These are phyloP conservation scores for Thyatira batis DNA, from an alignment of 2,888 invertebrate species.

Conservation along the genomic window DNA sequence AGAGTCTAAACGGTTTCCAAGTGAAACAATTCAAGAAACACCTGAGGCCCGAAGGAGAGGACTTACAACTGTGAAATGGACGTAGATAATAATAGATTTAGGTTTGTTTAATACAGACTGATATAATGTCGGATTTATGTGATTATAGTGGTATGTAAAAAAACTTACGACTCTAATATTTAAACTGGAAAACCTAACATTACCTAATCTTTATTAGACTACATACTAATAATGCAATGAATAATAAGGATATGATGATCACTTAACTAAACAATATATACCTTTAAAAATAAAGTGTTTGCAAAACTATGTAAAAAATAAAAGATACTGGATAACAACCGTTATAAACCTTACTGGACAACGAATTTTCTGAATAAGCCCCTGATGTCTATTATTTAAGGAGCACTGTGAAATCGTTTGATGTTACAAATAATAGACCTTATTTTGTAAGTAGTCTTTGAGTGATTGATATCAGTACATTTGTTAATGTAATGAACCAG, in stretches of 20 bases:
- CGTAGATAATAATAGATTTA: slow-evolving; percentile 34
- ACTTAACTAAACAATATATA: background rate
- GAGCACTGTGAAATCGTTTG: slow-evolving; percentile 13
- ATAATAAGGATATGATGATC: background rate
- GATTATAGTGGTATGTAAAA: background rate
- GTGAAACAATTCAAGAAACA: slow-evolving; percentile 55
- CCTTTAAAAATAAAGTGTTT: background rate
- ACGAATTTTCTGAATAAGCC: slow-evolving; percentile 37
- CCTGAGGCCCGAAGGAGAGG: slow-evolving; percentile 46
- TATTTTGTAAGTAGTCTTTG: background rate
- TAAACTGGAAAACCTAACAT: no score
- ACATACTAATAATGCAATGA: no score
- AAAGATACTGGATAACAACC: background rate
- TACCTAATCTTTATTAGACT: no score
- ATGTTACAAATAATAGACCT: background rate
- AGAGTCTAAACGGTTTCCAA: slow-evolving; percentile 55
- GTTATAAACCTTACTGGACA: slow-evolving; percentile 32
- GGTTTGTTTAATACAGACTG: slow-evolving; percentile 12
- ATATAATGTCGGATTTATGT: slow-evolving; percentile 5
- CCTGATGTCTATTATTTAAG: slow-evolving; percentile 33
- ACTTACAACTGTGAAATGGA: slow-evolving; percentile 31
- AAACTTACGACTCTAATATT: no score
- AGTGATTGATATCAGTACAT: background rate
- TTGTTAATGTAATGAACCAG: background rate
- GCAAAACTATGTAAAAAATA: background rate